A percentile compares a stretch with the other conserved stretches of the same genome.
Evolutionary conservation across 1,140 invertebrate species (phyloP).

Genomic region (Bombyx mori): DNA sequence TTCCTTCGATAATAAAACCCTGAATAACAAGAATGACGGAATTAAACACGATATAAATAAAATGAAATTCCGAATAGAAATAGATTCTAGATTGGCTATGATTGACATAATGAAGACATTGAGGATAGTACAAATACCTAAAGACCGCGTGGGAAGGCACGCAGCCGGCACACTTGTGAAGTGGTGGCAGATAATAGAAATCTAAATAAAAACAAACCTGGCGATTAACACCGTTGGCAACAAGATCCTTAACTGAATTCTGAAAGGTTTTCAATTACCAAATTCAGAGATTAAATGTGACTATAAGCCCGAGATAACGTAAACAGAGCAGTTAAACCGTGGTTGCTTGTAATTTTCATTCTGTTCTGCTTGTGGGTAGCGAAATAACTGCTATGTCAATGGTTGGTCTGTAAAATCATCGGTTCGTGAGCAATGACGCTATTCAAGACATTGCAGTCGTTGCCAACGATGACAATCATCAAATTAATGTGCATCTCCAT

Average conservation of each 20-base stretch:
- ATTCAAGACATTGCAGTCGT: constrained; percentile 15
- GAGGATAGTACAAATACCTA: constrained; percentile 32
- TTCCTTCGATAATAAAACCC: not conserved
- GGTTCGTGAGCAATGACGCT: constrained; percentile 29
- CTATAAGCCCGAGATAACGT: too few relatives aligned
- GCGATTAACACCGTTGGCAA: constrained; percentile 26
- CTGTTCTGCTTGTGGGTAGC: not conserved
- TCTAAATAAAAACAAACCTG: constrained; percentile 24
- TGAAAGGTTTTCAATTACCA: too few relatives aligned
- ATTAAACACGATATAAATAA: constrained; percentile 1
- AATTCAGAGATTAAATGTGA: too few relatives aligned
- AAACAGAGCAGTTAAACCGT: too few relatives aligned
- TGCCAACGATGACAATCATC: constrained; percentile 38
- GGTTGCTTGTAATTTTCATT: too few relatives aligned
- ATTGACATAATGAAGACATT: constrained; percentile 43
- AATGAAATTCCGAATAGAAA: constrained; percentile 20
- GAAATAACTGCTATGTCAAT: constrained; percentile 16
- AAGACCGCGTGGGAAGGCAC: constrained; percentile 30
- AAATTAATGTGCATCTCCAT: constrained; percentile 32
- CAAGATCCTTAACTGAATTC: constrained; percentile 16
- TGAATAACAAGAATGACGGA: not conserved
- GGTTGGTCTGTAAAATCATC: constrained; percentile 22
- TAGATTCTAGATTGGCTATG: constrained; percentile 36
- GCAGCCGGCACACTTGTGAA: constrained; percentile 18
- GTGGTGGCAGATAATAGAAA: constrained; percentile 17